Percentiles rank a stretch among this genome's conserved stretches.
Evolutionary conservation across 2,113 vertebrate genomes (phyloP).

Genomic region (Enhydra lutris): DNA sequence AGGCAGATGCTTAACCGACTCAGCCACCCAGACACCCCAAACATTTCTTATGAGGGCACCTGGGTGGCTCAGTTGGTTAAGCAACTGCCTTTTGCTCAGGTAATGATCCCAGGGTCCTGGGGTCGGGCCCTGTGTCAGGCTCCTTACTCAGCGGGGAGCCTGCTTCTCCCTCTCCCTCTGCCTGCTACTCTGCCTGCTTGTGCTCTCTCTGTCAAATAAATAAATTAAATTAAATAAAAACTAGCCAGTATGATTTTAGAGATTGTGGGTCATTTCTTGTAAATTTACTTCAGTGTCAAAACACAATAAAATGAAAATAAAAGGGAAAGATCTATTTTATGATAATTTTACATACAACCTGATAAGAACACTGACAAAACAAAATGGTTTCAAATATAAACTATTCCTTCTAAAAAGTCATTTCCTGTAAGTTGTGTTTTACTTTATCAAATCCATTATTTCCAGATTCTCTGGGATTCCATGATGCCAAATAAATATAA

Average conservation of each 20-base stretch:
- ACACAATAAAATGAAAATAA: not conserved
- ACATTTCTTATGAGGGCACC: not conserved
- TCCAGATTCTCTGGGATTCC: constrained; percentile 2
- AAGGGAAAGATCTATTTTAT: not conserved
- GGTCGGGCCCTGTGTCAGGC: no score
- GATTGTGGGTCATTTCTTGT: not conserved
- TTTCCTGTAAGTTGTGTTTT: not conserved
- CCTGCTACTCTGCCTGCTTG: no score
- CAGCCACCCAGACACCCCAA: not conserved
- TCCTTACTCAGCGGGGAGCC: no score
- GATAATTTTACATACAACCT: not conserved
- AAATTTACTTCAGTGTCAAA: not conserved
- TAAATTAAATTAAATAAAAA: no score
- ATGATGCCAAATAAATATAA: not conserved
- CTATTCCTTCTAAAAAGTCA: not conserved
- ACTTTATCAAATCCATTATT: not conserved
- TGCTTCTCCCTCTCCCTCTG: no score
- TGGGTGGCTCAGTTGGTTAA: no score
- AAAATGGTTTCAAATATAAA: not conserved
- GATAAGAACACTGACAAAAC: not conserved
- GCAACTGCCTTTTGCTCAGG: no score
- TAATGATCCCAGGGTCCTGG: no score
- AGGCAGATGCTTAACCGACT: no score
- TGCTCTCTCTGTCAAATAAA: no score
- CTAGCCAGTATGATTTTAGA: not conserved